A percentile compares a stretch with the other conserved stretches of the same genome.
Conservation (phyloP, 2,797 vertebrate genomes). For the Poeciliopsis gracilis region DNA sequence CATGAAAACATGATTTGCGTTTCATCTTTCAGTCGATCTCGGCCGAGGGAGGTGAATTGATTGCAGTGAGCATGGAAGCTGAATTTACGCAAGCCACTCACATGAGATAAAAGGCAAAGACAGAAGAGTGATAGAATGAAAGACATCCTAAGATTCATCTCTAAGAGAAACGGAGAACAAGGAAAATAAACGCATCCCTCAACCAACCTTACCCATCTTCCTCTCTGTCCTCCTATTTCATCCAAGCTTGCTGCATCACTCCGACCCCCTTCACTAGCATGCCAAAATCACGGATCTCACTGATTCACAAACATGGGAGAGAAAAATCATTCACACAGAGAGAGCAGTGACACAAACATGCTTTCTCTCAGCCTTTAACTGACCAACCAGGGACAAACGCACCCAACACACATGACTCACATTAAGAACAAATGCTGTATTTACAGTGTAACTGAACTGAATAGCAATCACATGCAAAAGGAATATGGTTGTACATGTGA, state of each 20-base stretch:
- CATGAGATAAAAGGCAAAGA: slow-evolving; percentile 11
- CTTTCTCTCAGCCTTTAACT: slow-evolving; percentile 34
- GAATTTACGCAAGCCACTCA: slow-evolving; percentile 28
- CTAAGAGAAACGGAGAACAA: slow-evolving; percentile 7
- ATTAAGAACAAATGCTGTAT: slow-evolving; percentile 30
- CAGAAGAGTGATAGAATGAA: neutral
- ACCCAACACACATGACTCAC: slow-evolving; percentile 40
- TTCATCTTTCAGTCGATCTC: slow-evolving; percentile 41
- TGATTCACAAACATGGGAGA: slow-evolving; percentile 54
- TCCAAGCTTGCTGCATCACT: slow-evolving; percentile 24
- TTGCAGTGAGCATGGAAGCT: slow-evolving; percentile 42
- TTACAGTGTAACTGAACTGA: slow-evolving; percentile 10
- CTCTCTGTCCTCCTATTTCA: slow-evolving; percentile 18
- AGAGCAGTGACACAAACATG: slow-evolving; percentile 36
- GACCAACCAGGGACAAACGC: slow-evolving; percentile 46
- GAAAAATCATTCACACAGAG: slow-evolving; percentile 32
- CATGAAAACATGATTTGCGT: slow-evolving; percentile 22
- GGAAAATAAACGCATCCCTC: slow-evolving; percentile 23
- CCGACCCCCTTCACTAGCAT: slow-evolving; percentile 35
- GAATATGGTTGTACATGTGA: neutral
- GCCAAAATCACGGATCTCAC: slow-evolving; percentile 50
- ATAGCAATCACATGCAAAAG: neutral
- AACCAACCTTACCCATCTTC: slow-evolving; percentile 10
- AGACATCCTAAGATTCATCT: neutral
- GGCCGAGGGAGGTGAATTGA: slow-evolving; percentile 53